Conservation (phyloP, 2,113 vertebrate genomes). For the Phylloscopus trochiloides region DNA sequence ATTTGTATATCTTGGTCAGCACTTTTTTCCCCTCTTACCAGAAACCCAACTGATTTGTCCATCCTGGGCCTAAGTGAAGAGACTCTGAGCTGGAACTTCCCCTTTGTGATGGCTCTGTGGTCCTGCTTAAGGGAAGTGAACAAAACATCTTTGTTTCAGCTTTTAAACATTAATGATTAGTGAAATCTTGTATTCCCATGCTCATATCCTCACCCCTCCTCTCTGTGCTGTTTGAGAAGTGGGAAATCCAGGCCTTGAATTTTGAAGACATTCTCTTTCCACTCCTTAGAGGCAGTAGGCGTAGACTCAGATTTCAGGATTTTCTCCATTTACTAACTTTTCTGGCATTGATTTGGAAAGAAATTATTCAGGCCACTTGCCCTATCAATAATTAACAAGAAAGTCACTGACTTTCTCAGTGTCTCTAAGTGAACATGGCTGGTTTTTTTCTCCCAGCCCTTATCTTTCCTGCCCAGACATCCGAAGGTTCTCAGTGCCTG, state of each 20-base stretch:
- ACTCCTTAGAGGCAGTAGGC: not conserved
- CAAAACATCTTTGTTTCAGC: not conserved
- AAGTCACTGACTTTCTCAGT: not conserved
- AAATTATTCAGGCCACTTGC: not conserved
- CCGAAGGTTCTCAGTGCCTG: not conserved
- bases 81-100: not conserved
- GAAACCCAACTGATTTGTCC: not conserved
- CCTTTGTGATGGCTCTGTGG: not conserved
- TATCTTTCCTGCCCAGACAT: slow-evolving; percentile 33
- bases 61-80: not conserved
- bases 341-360: not conserved
- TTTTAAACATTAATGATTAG: not conserved
- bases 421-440: not conserved
- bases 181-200: not conserved
- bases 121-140: not conserved
- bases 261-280: not conserved
- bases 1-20: not conserved
- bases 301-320: not conserved
- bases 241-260: not conserved
- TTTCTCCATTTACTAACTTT: not conserved
- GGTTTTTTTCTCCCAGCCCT: not conserved
- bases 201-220: not conserved
- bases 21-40: not conserved
- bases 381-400: slow-evolving; percentile 22
- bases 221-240: not conserved